phyloP scores from a whole-genome alignment of 2,113 vertebrate species.

The Myrmecobius fasciatus region DNA sequence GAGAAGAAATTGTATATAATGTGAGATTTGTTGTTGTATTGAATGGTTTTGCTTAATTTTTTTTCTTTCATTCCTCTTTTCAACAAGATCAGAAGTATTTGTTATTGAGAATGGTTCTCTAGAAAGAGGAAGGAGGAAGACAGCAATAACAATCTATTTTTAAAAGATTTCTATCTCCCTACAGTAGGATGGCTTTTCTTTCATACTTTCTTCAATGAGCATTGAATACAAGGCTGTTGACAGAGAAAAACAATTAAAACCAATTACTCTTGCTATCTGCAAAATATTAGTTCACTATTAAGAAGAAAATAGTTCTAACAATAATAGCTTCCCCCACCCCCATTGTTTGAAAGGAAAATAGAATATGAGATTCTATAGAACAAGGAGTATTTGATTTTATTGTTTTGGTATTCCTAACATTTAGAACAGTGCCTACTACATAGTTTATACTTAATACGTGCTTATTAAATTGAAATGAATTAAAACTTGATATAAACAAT shows the following conservation, averaged over 20 bases:
- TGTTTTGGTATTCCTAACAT: slow-evolving; percentile 1
- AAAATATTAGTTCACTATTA: slow-evolving; percentile 37
- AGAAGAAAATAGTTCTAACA: slow-evolving; percentile 18
- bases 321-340: background rate
- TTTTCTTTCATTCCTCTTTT: background rate
- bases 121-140: background rate
- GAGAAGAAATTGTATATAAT: background rate
- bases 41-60: background rate
- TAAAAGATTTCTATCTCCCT: background rate
- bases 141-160: background rate
- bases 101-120: background rate
- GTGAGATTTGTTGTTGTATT: background rate
- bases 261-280: slow-evolving; percentile 21
- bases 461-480: slow-evolving; percentile 32
- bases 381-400: slow-evolving; percentile 37
- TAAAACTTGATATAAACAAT: background rate
- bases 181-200: background rate
- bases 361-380: background rate
- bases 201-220: background rate
- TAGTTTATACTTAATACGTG: background rate
- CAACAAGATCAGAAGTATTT: background rate
- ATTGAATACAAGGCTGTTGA: background rate
- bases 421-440: background rate
- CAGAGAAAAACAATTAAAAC: background rate
- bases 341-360: slow-evolving; percentile 15